A percentile compares a stretch with the other conserved stretches of the same genome.
phyloP scores from a whole-genome alignment of 1,140 invertebrate species.

The Tetraneura akinire region DNA sequence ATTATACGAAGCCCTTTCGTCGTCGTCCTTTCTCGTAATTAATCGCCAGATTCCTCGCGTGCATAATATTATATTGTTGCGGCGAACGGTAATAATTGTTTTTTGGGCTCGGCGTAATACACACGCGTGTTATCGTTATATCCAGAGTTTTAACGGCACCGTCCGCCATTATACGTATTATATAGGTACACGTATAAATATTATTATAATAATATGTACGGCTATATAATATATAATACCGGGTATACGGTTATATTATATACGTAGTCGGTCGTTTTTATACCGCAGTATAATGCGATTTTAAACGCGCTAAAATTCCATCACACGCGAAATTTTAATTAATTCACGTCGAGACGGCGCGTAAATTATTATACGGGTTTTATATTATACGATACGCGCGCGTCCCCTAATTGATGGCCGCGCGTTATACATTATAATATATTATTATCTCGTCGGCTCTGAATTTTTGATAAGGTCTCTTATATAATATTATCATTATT shows the following conservation, averaged over 20 bases:
- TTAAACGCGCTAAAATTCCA: constrained; percentile 29
- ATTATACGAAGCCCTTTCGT: too few species aligned
- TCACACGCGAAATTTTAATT: constrained; percentile 19
- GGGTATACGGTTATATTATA: neutral
- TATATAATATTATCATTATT: too few species aligned
- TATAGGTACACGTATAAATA: too few species aligned
- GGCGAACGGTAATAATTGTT: constrained; percentile 24
- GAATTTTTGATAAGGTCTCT: constrained; percentile 16
- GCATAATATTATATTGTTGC: too few species aligned
- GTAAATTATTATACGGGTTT: neutral
- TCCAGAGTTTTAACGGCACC: neutral
- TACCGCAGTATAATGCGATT: constrained; percentile 11
- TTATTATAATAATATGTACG: too few species aligned
- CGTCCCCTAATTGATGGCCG: constrained; percentile 17
- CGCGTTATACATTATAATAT: too few species aligned
- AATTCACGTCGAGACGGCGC: constrained; percentile 5
- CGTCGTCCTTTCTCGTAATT: neutral
- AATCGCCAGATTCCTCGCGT: constrained; percentile 10
- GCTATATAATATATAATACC: too few species aligned
- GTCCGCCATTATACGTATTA: neutral
- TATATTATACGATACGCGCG: neutral
- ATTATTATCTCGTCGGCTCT: neutral
- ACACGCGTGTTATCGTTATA: constrained; percentile 8
- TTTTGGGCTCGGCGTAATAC: neutral
- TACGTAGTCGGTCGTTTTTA: constrained; percentile 12